Evolutionary conservation across 2,113 vertebrate species (phyloP).

Genomic region (Cettia cetti): DNA sequence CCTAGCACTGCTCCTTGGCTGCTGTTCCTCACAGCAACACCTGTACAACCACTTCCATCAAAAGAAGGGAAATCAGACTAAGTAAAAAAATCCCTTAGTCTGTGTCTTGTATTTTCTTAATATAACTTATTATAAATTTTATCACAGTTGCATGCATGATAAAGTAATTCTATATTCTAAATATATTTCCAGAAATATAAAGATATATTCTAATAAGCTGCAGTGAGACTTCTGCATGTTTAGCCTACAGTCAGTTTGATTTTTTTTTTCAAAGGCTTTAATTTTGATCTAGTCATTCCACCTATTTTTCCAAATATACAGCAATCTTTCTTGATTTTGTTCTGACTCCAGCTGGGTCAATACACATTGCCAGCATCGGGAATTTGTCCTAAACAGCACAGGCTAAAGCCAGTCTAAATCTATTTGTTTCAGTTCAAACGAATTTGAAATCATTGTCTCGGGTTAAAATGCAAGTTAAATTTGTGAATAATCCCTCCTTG

Average conservation of each 20-base stretch:
- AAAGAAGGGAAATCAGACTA: not conserved
- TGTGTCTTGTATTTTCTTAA: not conserved
- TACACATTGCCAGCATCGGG: not conserved
- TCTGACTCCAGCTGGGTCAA: not conserved
- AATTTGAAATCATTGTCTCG: not conserved
- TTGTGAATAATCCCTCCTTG: not conserved
- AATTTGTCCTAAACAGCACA: not conserved
- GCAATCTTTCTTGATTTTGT: not conserved
- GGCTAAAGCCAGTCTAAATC: not conserved
- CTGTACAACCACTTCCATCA: not conserved
- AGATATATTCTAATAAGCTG: not conserved
- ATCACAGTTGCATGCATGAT: not conserved
- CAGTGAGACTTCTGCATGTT: not conserved
- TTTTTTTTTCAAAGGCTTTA: not conserved
- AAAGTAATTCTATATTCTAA: not conserved
- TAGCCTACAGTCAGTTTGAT: not conserved
- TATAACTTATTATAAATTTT: not conserved
- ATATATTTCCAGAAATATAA: not conserved
- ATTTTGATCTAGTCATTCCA: not conserved
- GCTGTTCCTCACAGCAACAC: not conserved
- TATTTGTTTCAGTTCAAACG: not conserved
- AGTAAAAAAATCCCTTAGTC: not conserved
- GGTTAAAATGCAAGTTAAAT: not conserved
- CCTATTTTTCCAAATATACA: not conserved
- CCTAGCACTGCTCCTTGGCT: not conserved